A percentile compares a stretch with the other conserved stretches of the same genome.
These are phyloP conservation scores for Corvus moneduloides DNA, from an alignment of 2,113 vertebrate genomes.

Conservation along the genomic window DNA sequence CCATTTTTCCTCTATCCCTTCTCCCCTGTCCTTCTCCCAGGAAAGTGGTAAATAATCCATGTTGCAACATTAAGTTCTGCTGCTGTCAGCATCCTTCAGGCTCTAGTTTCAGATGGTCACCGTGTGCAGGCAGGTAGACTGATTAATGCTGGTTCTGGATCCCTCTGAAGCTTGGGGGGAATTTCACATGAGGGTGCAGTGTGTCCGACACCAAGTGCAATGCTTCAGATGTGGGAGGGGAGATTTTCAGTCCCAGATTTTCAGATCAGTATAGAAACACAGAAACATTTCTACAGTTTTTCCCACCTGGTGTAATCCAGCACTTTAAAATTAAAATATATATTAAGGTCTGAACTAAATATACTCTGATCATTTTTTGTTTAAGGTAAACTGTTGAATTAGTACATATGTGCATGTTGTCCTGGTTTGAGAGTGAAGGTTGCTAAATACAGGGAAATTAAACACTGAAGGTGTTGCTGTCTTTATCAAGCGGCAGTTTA, in stretches of 20 bases:
- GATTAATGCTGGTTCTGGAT: neutral
- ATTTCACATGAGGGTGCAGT: neutral
- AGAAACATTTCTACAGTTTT: accelerated
- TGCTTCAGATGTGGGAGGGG: accelerated
- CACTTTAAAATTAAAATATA: neutral
- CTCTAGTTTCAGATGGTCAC: neutral
- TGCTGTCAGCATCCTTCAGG: neutral
- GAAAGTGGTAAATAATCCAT: neutral
- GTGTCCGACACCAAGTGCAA: accelerated
- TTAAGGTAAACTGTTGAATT: neutral
- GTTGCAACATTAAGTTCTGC: neutral
- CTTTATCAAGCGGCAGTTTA: neutral
- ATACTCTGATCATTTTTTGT: neutral
- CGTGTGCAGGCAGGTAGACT: accelerated
- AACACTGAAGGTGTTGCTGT: neutral
- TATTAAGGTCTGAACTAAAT: neutral
- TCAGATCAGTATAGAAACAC: neutral
- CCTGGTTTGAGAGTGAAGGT: neutral
- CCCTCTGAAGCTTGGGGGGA: neutral
- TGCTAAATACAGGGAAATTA: neutral
- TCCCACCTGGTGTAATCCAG: accelerated
- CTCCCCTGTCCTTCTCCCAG: neutral
- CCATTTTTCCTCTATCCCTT: neutral
- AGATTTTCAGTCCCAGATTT: neutral
- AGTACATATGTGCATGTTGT: accelerated